Conservation (phyloP, 2,113 vertebrate species). For the Motacilla tschutschensis region DNA sequence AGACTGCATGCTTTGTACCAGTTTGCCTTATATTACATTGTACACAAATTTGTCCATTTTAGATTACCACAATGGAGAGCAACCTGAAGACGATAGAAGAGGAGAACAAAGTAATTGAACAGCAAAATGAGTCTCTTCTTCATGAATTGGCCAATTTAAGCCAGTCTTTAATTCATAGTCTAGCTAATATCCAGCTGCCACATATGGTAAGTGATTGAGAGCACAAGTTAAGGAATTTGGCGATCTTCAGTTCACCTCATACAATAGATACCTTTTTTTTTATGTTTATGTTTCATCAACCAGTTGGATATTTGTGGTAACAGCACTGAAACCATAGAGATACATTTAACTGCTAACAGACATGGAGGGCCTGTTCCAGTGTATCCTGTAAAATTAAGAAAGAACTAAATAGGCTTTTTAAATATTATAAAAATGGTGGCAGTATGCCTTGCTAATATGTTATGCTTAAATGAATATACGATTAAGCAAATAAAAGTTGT, state of each 20-base stretch:
- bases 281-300: conserved; percentile 63
- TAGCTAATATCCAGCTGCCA: conserved; percentile 98
- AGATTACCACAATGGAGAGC: conserved; percentile 99
- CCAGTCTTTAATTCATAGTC: conserved; percentile 98
- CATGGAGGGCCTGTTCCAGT: conserved; percentile 67
- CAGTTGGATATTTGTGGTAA: conserved; percentile 65
- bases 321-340: conserved; percentile 67
- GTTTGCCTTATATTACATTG: conserved; percentile 65
- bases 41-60: conserved; percentile 56
- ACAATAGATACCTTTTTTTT: conserved; percentile 55
- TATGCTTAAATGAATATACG: conserved; percentile 78
- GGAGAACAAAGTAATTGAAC: conserved; percentile 99
- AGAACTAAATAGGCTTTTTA: conserved; percentile 62
- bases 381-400: conserved; percentile 61
- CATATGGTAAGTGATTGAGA: conserved; percentile 96
- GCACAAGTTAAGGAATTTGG: conserved; percentile 74
- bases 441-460: conserved; percentile 61
- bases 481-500: conserved; percentile 75
- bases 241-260: conserved; percentile 59
- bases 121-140: conserved; percentile 98
- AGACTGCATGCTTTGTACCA: background rate
- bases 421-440: conserved; percentile 46
- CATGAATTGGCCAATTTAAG: conserved; percentile 97
- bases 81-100: conserved; percentile 98
- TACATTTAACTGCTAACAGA: conserved; percentile 66